A percentile compares a stretch with the other conserved stretches of the same genome.
Evolutionary conservation across 2,888 invertebrate genomes (phyloP).

Genomic region (Orthosia cruda): DNA sequence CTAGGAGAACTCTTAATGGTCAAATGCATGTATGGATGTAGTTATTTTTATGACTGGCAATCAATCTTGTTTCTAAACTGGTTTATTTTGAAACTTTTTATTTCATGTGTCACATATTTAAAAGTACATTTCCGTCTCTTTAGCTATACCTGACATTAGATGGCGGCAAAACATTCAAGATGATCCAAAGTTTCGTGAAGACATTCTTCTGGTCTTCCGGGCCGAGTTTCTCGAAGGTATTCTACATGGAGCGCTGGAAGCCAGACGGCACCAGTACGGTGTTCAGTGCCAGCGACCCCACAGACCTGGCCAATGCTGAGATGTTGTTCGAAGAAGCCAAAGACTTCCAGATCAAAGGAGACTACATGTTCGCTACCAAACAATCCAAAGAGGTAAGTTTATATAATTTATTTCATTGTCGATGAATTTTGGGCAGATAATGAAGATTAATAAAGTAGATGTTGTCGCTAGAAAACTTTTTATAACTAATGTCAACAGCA

Average conservation of each 20-base stretch:
- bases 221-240: slow-evolving; percentile 86
- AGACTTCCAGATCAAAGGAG: slow-evolving; percentile 96
- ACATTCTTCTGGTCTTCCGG: slow-evolving; percentile 94
- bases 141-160: slow-evolving; percentile 95
- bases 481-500: no score
- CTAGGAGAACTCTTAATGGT: slow-evolving; percentile 45
- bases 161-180: slow-evolving; percentile 94
- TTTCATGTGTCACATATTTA: background rate
- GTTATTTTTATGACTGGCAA: slow-evolving; percentile 17
- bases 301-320: slow-evolving; percentile 89
- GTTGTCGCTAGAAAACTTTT: background rate
- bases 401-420: background rate
- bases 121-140: slow-evolving; percentile 67
- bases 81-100: slow-evolving; percentile 4
- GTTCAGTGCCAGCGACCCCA: slow-evolving; percentile 92
- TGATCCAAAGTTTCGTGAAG: slow-evolving; percentile 94
- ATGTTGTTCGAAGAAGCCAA: slow-evolving; percentile 93
- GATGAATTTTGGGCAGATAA: background rate
- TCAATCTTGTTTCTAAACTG: slow-evolving; percentile 22
- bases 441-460: background rate
- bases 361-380: slow-evolving; percentile 96
- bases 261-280: slow-evolving; percentile 93
- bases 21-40: slow-evolving; percentile 37
- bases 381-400: slow-evolving; percentile 92
- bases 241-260: slow-evolving; percentile 94